Percentiles rank a stretch among this genome's conserved stretches.
Evolutionary conservation across 2,797 vertebrate species (phyloP).

Genomic region (Miichthys miiuy): DNA sequence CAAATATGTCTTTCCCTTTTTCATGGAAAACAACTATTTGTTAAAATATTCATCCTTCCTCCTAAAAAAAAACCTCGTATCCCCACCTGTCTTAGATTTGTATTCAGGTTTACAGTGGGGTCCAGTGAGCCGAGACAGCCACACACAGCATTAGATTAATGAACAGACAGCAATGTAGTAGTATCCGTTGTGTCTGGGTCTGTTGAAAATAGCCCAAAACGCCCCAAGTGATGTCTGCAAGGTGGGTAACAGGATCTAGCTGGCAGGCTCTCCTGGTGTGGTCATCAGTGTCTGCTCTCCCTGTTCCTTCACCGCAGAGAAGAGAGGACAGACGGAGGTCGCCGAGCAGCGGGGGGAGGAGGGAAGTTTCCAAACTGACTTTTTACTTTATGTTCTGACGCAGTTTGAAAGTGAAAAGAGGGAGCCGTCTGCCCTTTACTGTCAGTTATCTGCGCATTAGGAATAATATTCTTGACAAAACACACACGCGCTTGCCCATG

Average conservation of each 20-base stretch:
- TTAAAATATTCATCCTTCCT: constrained; percentile 7
- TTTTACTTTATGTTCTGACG: constrained; percentile 40
- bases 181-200: constrained; percentile 55
- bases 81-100: background rate
- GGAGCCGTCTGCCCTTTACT: constrained; percentile 17
- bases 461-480: constrained; percentile 30
- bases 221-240: constrained; percentile 52
- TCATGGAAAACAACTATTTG: background rate
- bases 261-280: constrained; percentile 60
- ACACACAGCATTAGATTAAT: constrained; percentile 33
- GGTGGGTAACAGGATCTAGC: constrained; percentile 63
- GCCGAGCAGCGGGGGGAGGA: constrained; percentile 20
- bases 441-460: constrained; percentile 38
- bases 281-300: constrained; percentile 55
- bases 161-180: constrained; percentile 28
- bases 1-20: constrained; percentile 10
- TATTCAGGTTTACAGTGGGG: constrained; percentile 15
- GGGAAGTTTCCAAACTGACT: constrained; percentile 46
- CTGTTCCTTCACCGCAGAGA: constrained; percentile 45
- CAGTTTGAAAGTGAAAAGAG: constrained; percentile 22
- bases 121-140: constrained; percentile 20
- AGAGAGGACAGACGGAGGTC: constrained; percentile 62
- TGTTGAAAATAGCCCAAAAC: constrained; percentile 71
- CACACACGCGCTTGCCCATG: constrained; percentile 14
- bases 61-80: constrained; percentile 14